Conservation (phyloP, 2,113 vertebrate species). For the Arizona elegans region DNA sequence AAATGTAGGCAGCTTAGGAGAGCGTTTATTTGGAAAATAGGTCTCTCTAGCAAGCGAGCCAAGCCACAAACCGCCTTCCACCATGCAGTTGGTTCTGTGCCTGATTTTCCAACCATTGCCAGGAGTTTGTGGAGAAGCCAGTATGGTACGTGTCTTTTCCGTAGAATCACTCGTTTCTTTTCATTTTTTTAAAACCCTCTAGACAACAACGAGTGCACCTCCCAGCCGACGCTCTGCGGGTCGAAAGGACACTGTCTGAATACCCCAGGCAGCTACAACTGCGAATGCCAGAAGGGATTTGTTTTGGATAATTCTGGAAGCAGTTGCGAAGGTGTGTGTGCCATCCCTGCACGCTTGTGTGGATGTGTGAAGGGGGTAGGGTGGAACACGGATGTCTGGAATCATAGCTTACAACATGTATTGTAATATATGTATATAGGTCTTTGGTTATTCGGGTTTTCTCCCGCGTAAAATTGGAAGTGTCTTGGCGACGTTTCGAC, state of each 20-base stretch:
- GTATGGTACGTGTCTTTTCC: not conserved
- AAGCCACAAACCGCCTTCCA: not conserved
- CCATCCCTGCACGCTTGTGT: fast-evolving
- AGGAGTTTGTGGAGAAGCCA: not conserved
- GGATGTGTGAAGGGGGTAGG: not conserved
- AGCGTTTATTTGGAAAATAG: not conserved
- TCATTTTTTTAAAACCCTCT: not conserved
- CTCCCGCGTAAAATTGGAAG: too few species aligned
- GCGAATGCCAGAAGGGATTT: conserved; percentile 90
- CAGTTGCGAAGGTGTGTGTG: conserved; percentile 83
- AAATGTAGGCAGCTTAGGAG: not conserved
- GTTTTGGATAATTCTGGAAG: conserved; percentile 77
- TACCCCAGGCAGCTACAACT: conserved; percentile 86
- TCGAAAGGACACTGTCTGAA: conserved; percentile 82
- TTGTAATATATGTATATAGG: too few species aligned
- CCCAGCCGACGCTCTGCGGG: conserved; percentile 78
- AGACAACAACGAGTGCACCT: conserved; percentile 88
- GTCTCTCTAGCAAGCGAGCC: not conserved
- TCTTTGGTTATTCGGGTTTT: too few species aligned
- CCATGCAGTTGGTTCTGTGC: not conserved
- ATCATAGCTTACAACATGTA: not conserved
- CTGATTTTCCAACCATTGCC: not conserved
- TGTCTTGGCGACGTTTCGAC: too few species aligned
- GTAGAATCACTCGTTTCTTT: fast-evolving
- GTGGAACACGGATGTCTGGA: not conserved